phyloP scores from a whole-genome alignment of 2,113 vertebrate genomes.

The Patagioenas fasciata region DNA sequence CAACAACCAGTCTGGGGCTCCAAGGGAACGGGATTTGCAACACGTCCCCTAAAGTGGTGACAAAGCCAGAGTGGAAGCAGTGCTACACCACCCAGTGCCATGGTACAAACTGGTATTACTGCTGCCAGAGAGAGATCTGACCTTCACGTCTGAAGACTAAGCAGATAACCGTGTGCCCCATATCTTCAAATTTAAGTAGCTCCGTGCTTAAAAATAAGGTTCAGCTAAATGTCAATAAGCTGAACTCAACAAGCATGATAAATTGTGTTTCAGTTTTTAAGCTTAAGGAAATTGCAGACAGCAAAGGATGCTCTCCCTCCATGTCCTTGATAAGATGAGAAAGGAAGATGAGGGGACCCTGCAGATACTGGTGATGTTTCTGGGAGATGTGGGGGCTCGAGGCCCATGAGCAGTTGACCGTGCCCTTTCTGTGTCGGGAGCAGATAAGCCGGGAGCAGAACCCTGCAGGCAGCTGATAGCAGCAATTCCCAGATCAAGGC shows the following conservation, averaged over 20 bases:
- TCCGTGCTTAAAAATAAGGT: not conserved
- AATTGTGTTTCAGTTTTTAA: not conserved
- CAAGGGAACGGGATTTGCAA: not conserved
- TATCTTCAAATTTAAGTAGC: not conserved
- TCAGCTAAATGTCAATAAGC: not conserved
- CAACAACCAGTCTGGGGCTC: not conserved
- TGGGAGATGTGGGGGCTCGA: not conserved
- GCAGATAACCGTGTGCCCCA: accelerated
- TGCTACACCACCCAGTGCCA: accelerated
- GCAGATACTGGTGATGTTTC: not conserved
- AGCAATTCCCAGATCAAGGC: constrained; percentile 30
- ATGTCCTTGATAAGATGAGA: not conserved
- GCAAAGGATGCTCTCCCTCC: not conserved
- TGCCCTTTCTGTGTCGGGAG: not conserved
- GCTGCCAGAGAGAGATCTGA: not conserved
- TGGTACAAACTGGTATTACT: not conserved
- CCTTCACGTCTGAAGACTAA: not conserved
- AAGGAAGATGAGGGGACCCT: not conserved
- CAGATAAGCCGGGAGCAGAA: constrained; percentile 34
- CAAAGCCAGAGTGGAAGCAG: not conserved
- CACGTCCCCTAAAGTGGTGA: accelerated
- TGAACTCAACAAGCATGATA: not conserved
- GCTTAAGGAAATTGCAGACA: not conserved
- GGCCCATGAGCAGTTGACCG: not conserved
- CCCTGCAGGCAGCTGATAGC: constrained; percentile 53